Conservation (phyloP, 2,888 invertebrate genomes). For the Plemyria rubiginata region DNA sequence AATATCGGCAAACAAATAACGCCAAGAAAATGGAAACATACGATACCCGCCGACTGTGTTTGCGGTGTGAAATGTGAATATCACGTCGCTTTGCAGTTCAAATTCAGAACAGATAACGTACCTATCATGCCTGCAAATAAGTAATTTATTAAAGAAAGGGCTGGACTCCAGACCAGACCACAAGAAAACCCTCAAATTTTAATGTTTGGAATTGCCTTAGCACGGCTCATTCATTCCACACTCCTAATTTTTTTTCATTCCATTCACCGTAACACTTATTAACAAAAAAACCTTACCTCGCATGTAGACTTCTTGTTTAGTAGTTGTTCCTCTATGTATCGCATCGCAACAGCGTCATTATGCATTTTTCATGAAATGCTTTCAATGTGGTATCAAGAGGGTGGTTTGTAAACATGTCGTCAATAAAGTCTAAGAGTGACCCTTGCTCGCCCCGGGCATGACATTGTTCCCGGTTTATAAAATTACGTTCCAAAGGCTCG, state of each 20-base stretch:
- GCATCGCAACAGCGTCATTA: constrained; percentile 17
- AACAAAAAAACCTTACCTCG: background rate
- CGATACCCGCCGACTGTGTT: constrained; percentile 17
- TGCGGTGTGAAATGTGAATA: constrained; percentile 5
- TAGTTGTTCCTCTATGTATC: background rate
- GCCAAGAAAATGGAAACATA: constrained; percentile 10
- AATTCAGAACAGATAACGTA: background rate
- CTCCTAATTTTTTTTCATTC: too few relatives aligned
- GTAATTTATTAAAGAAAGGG: too few relatives aligned
- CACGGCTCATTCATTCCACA: too few relatives aligned
- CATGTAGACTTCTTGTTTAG: background rate
- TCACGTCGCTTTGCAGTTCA: background rate
- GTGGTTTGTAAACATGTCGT: constrained; percentile 64
- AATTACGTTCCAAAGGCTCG: constrained; percentile 57
- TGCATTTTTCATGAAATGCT: constrained; percentile 53
- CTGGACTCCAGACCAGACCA: too few relatives aligned
- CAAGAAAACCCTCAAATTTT: too few relatives aligned
- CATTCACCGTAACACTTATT: too few relatives aligned
- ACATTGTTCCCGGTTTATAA: constrained; percentile 68
- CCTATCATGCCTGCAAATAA: too few relatives aligned
- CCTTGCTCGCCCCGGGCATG: constrained; percentile 54
- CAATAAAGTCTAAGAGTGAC: constrained; percentile 65
- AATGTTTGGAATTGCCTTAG: too few relatives aligned
- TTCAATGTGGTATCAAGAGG: constrained; percentile 53
- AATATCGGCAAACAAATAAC: constrained; percentile 24